Percentiles rank a stretch among this genome's conserved stretches.
Conservation (phyloP, 2,797 vertebrate species). For the Arrhamphus sclerolepis region DNA sequence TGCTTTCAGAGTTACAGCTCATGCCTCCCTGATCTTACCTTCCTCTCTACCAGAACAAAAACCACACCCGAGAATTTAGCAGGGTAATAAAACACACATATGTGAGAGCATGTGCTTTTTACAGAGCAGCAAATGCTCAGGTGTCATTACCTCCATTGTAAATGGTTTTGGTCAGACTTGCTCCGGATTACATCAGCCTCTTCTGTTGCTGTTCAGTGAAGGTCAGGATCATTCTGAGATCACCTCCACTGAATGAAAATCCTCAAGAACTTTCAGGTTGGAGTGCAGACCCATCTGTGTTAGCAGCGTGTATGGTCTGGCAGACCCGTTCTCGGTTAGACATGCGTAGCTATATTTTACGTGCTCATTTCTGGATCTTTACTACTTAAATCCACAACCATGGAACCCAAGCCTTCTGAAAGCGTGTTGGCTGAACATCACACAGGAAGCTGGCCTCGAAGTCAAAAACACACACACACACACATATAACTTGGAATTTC, state of each 20-base stretch:
- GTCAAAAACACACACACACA: slow-evolving; percentile 20
- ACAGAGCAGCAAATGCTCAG: slow-evolving; percentile 41
- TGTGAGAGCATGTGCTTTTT: slow-evolving; percentile 36
- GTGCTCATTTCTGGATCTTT: slow-evolving; percentile 49
- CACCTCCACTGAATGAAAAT: slow-evolving; percentile 10
- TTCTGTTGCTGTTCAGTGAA: slow-evolving; percentile 2
- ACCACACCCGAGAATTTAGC: slow-evolving; percentile 53
- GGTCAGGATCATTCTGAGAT: slow-evolving; percentile 10
- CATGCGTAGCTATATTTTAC: slow-evolving; percentile 47
- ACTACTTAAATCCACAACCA: slow-evolving; percentile 53
- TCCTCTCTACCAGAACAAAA: slow-evolving; percentile 29
- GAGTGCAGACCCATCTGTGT: slow-evolving; percentile 11
- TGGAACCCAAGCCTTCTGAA: slow-evolving; percentile 47
- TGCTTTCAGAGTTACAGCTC: slow-evolving; percentile 7
- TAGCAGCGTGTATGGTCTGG: slow-evolving; percentile 37
- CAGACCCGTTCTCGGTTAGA: slow-evolving; percentile 22
- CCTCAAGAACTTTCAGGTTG: slow-evolving; percentile 17
- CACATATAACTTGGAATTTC: slow-evolving; percentile 44
- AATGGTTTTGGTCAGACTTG: slow-evolving; percentile 20
- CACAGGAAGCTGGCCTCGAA: slow-evolving; percentile 59
- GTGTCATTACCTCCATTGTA: slow-evolving; percentile 33
- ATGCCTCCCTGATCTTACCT: slow-evolving; percentile 24
- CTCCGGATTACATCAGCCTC: slow-evolving; percentile 9
- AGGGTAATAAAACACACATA: slow-evolving; percentile 40
- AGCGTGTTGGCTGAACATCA: slow-evolving; percentile 73